These are phyloP conservation scores for Melanaphis sacchari DNA, from an alignment of 1,140 invertebrate genomes.

Conservation along the genomic window DNA sequence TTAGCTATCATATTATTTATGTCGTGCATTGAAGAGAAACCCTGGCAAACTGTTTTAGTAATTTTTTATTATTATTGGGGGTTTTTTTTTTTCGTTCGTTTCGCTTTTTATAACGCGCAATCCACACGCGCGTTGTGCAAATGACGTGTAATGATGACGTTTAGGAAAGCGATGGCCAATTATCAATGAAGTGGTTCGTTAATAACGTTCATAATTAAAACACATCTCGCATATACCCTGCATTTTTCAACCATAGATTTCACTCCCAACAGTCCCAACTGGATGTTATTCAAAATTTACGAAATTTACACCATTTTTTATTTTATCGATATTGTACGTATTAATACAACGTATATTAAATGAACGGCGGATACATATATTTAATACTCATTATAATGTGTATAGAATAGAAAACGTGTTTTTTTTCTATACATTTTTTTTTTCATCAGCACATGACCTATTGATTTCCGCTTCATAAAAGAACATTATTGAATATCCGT, in stretches of 20 bases:
- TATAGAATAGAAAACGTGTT: neutral
- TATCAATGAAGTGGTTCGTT: constrained; percentile 5
- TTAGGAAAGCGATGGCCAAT: neutral
- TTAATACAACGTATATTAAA: neutral
- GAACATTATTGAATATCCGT: neutral
- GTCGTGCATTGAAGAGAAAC: neutral
- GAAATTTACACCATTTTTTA: neutral
- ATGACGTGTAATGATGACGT: neutral
- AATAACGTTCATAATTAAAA: neutral
- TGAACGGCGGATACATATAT: neutral
- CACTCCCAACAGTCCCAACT: neutral
- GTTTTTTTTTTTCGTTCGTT: neutral
- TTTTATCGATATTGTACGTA: neutral
- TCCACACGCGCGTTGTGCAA: neutral
- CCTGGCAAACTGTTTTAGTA: neutral
- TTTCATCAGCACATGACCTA: neutral
- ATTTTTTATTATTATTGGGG: neutral
- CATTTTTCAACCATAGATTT: neutral
- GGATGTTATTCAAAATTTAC: neutral
- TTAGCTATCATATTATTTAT: neutral
- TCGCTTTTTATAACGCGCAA: neutral
- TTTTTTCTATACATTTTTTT: neutral
- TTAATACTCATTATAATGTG: neutral
- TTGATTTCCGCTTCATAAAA: neutral
- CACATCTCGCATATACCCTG: neutral